phyloP scores from a whole-genome alignment of 1,140 invertebrate species.

The Bombus waltoni region DNA sequence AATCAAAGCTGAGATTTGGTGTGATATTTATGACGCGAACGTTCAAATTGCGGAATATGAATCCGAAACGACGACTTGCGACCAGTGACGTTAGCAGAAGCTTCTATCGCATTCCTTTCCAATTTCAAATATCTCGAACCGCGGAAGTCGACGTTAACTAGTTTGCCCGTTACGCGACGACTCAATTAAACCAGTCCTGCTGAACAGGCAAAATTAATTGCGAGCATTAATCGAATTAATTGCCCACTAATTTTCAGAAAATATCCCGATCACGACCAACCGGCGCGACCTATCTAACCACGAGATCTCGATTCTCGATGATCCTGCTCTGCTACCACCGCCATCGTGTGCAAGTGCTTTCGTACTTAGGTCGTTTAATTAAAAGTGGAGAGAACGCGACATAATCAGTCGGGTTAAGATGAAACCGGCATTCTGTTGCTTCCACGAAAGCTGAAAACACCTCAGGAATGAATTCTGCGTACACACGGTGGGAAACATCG shows the following conservation, averaged over 20 bases:
- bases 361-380: constrained; percentile 33
- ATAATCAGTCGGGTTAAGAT: constrained; percentile 25
- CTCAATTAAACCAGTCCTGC: constrained; percentile 8
- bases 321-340: not conserved
- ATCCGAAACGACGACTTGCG: too few relatives aligned
- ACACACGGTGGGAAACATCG: not conserved
- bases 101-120: not conserved
- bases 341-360: not conserved
- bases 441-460: constrained; percentile 13
- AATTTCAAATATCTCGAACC: not conserved
- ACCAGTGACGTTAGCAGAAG: too few relatives aligned
- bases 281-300: not conserved
- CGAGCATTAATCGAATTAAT: constrained; percentile 29
- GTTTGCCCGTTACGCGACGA: not conserved
- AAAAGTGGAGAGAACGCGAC: constrained; percentile 36
- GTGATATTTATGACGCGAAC: not conserved
- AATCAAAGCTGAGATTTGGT: too few relatives aligned
- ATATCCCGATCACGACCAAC: not conserved
- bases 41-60: not conserved
- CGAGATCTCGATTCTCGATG: constrained; percentile 19
- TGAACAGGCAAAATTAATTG: not conserved
- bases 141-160: not conserved
- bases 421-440: constrained; percentile 14
- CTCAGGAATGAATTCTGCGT: constrained; percentile 8
- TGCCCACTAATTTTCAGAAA: constrained; percentile 27